Conservation (phyloP, 2,113 vertebrate species). For the Phodopus roborovskii region DNA sequence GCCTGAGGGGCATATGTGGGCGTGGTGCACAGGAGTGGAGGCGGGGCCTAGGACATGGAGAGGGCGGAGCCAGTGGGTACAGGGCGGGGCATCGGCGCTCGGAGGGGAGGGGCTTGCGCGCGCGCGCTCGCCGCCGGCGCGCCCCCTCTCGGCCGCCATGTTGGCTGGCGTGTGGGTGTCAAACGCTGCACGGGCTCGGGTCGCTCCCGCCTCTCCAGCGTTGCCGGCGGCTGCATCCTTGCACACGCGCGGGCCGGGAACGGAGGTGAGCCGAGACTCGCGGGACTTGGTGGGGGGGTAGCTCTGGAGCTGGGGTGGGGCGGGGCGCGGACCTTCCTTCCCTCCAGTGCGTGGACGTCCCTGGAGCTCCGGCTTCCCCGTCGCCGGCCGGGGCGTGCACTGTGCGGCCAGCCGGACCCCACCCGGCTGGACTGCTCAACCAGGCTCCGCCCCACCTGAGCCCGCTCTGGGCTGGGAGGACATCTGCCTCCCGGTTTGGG, state of each 20-base stretch:
- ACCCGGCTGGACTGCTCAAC: background rate
- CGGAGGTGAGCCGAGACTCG: constrained; percentile 67
- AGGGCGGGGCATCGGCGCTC: background rate
- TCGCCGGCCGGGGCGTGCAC: background rate
- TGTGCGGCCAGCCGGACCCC: background rate
- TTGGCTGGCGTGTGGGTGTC: constrained; percentile 86
- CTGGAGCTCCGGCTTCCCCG: background rate
- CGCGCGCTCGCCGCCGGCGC: constrained; percentile 75
- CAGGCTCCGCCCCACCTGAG: constrained; percentile 32
- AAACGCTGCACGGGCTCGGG: constrained; percentile 61
- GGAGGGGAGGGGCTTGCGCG: constrained; percentile 59
- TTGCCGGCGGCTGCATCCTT: background rate
- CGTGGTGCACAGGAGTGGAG: background rate
- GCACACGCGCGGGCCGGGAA: constrained; percentile 54
- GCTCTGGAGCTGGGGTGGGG: background rate
- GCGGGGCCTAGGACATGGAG: background rate
- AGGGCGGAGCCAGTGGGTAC: constrained; percentile 15
- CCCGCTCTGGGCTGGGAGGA: background rate
- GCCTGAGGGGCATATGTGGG: background rate
- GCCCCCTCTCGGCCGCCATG: constrained; percentile 84
- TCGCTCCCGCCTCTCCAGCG: constrained; percentile 1
- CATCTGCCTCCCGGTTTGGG: background rate
- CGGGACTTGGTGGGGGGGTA: background rate
- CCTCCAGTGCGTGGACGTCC: constrained; percentile 20
- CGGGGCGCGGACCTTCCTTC: constrained; percentile 19